Evolutionary conservation across 2,888 invertebrate genomes (phyloP).

Genomic region (Frankliniella intonsa): DNA sequence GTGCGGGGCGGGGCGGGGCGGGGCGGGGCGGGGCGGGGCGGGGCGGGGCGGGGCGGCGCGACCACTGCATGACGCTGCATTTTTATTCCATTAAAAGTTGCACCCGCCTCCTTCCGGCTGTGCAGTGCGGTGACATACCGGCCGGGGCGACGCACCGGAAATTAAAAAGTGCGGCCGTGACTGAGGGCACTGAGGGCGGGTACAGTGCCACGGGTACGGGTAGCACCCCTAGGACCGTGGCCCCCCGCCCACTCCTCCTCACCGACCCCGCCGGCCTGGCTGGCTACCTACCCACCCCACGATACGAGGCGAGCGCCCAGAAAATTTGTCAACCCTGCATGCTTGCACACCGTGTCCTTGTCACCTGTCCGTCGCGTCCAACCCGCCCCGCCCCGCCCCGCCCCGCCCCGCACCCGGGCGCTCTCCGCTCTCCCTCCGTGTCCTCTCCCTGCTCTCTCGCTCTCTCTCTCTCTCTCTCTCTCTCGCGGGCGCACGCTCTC

Average conservation of each 20-base stretch:
- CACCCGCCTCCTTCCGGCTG: not conserved
- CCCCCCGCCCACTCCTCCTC: not conserved
- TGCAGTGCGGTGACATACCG: not conserved
- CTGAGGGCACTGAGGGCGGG: not conserved
- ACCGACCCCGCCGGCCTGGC: too few relatives aligned
- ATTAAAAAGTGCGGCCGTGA: not conserved
- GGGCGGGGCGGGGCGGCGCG: not conserved
- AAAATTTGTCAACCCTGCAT: too few relatives aligned
- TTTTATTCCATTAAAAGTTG: constrained; percentile 14
- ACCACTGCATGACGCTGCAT: not conserved
- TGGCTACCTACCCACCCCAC: too few relatives aligned
- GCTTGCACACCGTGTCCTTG: too few relatives aligned
- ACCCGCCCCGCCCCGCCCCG: too few relatives aligned
- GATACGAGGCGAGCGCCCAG: too few relatives aligned
- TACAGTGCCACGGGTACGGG: not conserved
- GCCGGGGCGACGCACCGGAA: not conserved
- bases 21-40: not conserved
- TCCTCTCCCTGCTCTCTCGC: not conserved
- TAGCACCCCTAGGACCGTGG: not conserved
- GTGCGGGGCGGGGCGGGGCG: not conserved
- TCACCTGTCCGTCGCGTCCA: too few relatives aligned
- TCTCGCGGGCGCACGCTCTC: not conserved
- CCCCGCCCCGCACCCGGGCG: too few relatives aligned
- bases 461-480: not conserved
- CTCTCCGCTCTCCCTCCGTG: not conserved